Conservation (phyloP, 2,888 invertebrate genomes). For the Carpatolechia fugitivella region DNA sequence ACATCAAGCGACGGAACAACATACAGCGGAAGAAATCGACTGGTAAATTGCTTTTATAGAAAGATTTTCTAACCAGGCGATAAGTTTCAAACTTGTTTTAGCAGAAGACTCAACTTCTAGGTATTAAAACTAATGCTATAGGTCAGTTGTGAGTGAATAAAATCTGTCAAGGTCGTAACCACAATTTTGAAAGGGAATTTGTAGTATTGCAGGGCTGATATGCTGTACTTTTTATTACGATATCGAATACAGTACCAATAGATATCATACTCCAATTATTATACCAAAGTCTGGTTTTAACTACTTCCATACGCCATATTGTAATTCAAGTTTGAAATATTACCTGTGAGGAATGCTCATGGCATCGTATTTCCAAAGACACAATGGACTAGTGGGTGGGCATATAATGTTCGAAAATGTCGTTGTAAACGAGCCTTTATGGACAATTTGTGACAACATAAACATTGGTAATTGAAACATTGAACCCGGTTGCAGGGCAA, state of each 20-base stretch:
- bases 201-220: no score
- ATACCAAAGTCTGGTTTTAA: not conserved
- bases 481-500: slow-evolving; percentile 66
- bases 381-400: slow-evolving; percentile 7
- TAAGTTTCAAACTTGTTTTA: not conserved
- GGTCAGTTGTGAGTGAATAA: not conserved
- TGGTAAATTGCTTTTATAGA: slow-evolving; percentile 44
- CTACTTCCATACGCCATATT: not conserved
- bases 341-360: slow-evolving; percentile 1
- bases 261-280: no score
- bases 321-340: not conserved
- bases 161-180: not conserved
- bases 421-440: slow-evolving; percentile 19
- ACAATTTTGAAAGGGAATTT: no score
- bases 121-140: not conserved
- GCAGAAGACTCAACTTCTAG: not conserved
- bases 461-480: slow-evolving; percentile 53
- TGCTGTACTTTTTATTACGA: no score
- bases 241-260: no score
- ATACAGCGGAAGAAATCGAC: slow-evolving; percentile 69
- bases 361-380: not conserved
- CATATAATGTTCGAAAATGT: not conserved
- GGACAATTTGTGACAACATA: slow-evolving; percentile 16
- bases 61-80: not conserved
- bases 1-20: slow-evolving; percentile 61